Conservation (phyloP, 2,888 invertebrate species). For the Pheosia gnoma region DNA sequence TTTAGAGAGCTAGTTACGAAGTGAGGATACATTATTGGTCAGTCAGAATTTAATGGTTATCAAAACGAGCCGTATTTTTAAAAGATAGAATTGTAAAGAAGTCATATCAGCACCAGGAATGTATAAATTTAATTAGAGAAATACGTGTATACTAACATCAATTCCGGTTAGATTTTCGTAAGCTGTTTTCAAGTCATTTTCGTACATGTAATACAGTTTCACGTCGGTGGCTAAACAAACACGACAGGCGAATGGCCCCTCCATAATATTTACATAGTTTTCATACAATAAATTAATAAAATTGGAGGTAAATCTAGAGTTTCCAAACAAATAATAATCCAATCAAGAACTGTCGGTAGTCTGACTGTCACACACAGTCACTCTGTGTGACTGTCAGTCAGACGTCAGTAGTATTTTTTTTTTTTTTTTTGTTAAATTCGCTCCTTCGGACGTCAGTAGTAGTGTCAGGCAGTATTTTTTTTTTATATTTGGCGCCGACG, state of each 20-base stretch:
- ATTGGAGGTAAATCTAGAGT: neutral
- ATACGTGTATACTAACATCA: conserved; percentile 45
- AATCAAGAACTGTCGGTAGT: no score
- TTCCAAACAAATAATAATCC: conserved; percentile 9
- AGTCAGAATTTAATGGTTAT: no score
- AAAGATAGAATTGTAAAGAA: neutral
- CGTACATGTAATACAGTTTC: conserved; percentile 58
- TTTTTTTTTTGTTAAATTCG: no score
- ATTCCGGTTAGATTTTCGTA: conserved; percentile 59
- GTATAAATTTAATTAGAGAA: conserved; percentile 3
- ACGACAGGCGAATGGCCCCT: conserved; percentile 47
- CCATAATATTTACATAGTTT: conserved; percentile 40
- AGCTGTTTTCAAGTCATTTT: conserved; percentile 47
- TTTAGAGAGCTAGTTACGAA: no score
- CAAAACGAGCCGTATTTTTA: no score
- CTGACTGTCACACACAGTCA: no score
- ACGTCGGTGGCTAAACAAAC: conserved; percentile 62
- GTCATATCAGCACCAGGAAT: neutral
- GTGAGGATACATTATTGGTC: no score
- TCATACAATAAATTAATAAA: neutral
- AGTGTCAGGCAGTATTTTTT: no score
- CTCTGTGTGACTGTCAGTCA: no score
- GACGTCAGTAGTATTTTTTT: no score
- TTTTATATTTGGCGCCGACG: no score
- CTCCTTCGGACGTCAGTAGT: no score